These are phyloP conservation scores for Thalassaphorura encarpata DNA, from an alignment of 1,140 invertebrate genomes.

Conservation along the genomic window DNA sequence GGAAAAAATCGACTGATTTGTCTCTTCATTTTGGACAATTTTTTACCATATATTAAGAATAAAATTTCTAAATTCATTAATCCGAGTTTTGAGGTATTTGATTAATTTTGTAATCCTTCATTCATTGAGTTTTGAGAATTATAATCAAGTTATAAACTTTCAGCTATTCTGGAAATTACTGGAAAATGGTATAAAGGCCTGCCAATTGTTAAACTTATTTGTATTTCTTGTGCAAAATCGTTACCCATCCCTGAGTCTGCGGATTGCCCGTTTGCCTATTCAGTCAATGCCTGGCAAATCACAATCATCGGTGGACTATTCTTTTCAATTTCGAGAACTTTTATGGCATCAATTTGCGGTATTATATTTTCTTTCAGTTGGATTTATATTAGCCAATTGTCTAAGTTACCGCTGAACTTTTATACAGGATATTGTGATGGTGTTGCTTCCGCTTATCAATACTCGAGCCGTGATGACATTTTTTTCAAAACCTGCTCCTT, in stretches of 20 bases:
- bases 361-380: constrained; percentile 33
- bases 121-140: no score
- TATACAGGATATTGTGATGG: constrained; percentile 49
- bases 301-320: constrained; percentile 42
- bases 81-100: no score
- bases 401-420: neutral
- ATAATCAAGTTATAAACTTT: no score
- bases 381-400: constrained; percentile 15
- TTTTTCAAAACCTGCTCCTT: constrained; percentile 31
- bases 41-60: constrained; percentile 17
- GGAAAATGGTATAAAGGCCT: constrained; percentile 45
- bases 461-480: constrained; percentile 43
- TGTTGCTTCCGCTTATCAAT: constrained; percentile 49
- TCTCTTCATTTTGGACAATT: constrained; percentile 19
- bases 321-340: constrained; percentile 52
- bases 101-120: no score
- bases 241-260: constrained; percentile 49
- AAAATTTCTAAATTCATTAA: no score
- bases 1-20: constrained; percentile 39
- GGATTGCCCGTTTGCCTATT: constrained; percentile 43
- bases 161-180: constrained; percentile 36
- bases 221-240: constrained; percentile 50
- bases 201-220: constrained; percentile 50
- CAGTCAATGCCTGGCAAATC: constrained; percentile 41
- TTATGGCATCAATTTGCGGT: constrained; percentile 58